A percentile compares a stretch with the other conserved stretches of the same genome.
These are phyloP conservation scores for Lethenteron reissneri DNA, from an alignment of 2,113 vertebrate genomes.

Conservation along the genomic window DNA sequence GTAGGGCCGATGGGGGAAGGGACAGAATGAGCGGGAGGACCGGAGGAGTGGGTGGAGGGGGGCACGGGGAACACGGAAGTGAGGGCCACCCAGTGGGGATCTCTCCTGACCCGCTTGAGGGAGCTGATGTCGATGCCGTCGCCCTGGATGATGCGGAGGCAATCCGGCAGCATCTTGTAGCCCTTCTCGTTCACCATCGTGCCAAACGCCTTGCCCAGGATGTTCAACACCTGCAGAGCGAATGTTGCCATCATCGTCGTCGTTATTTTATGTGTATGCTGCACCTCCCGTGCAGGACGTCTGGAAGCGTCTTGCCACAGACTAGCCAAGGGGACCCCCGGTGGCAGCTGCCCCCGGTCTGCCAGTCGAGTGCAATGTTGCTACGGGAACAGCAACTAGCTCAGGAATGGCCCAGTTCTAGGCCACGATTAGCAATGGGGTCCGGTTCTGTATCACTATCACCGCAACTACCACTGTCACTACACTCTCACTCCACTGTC, in stretches of 20 bases:
- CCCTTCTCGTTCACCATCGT: slow-evolving; percentile 23
- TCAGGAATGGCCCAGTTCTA: too few species aligned
- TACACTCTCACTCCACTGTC: background rate
- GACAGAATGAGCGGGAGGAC: too few species aligned
- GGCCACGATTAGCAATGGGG: too few species aligned
- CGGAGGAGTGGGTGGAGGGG: too few species aligned
- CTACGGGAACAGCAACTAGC: background rate
- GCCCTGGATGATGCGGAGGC: slow-evolving; percentile 30
- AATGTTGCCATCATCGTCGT: background rate
- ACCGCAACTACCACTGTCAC: too few species aligned
- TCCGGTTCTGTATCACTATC: too few species aligned
- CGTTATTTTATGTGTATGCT: background rate
- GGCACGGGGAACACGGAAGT: too few species aligned
- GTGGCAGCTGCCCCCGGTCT: background rate
- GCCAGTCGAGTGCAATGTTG: background rate
- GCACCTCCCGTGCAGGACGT: background rate
- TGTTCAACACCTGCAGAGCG: slow-evolving; percentile 24
- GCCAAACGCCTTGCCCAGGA: slow-evolving; percentile 29
- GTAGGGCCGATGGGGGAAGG: too few species aligned
- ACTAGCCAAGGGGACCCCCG: background rate
- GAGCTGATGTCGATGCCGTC: slow-evolving; percentile 31
- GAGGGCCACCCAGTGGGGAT: too few species aligned
- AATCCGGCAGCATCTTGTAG: slow-evolving; percentile 30
- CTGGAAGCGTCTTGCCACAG: background rate
- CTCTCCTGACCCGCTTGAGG: slow-evolving; percentile 19